Base-by-base conservation (phyloP, 2,113 vertebrate genomes). In the Pseudorasbora parva region DNA sequence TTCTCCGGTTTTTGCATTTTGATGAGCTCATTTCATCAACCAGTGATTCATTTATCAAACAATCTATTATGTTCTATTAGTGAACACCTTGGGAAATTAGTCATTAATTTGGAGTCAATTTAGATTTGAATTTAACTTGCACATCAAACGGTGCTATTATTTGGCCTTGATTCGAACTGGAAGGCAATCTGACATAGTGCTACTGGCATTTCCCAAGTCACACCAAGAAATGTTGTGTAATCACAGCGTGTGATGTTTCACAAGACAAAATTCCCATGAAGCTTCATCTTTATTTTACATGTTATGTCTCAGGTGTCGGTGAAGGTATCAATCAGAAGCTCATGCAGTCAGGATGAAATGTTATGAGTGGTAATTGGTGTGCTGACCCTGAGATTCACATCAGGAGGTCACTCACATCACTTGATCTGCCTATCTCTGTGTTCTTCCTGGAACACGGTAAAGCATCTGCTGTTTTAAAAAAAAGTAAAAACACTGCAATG, bases 41-140 rank as follows among this genome's bases (percentile, higher is more conserved):
- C 41, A 25, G 64, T 79, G 78, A 82, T 81, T 86, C 57, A 82
- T 86, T 86, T 78, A 84, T 86, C 66, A 84, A 81, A 88, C 72
- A 72, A 77, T 88, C 66, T 82, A 86, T 82, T 88, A 78, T 51
- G 30, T 57, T 54, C 47, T 81, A 73, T 86, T 88, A 78, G 62
- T 11, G 23, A 45, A 77, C 45, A 73, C 71, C 81, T 43, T 49
- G 71, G 82, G 81, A 84, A 82, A 82, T 86, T 11, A 86, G 41
- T 37, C 17, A 43, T 78, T 84, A 47, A 84, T 86, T 54, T 54
- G 25, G 60, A 82, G 57, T 87, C 33, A 71, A 82, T 84, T 88
- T 45, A 66, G 54, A 43, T 64, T 79, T 2, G 8, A 27, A 30
- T 69, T 81, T 33, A 69, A 77, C 82, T 77, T 71, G 41, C 21